Evolutionary conservation across 2,888 invertebrate genomes (phyloP), one percentile per base, ranked within the genome.

Genomic region (Noctua janthe): DNA sequence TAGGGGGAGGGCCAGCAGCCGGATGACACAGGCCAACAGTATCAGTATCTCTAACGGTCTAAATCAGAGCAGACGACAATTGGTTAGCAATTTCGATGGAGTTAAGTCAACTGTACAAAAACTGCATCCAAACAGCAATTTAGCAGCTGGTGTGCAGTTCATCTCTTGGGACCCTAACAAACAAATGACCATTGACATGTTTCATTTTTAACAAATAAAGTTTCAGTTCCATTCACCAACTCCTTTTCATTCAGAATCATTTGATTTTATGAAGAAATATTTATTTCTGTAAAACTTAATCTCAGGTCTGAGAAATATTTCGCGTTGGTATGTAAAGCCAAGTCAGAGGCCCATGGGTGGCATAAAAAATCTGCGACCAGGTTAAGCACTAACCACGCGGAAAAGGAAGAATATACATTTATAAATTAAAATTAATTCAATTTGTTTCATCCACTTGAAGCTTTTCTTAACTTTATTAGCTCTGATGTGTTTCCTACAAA

Each of bases 401-500:
- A 59, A 59, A 59, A 13, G 1, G 29, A 43, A 15, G 13, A 59
- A 59, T n/a, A 29, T 15, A 59, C 59, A 29, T 7, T 29, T 62
- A 59, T n/a, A 59, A n/a, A 59, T 59, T 59, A 62, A 62, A 59
- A 62, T 74, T 71, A 15, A 59, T 15, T 64, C 39, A 59, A 62
- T 66, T 76, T 64, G n/a, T 75, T 73, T 47, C 11, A 66, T 62
- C 54, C n/a, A 70, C 23, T 77, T 80, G 71, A 79, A 75, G 70
- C 47, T 75, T 59, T 56, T 71, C 54, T 72, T 75, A 66, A 74
- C 70, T 82, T 76, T 78, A 86, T 88, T 85, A 81, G 51, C 70
- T 78, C 73, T 80, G 78, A 71, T 75, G 76, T 74, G 77, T 74
- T 67, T 59, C 67, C 49, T 76, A 81, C 67, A 49, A 80, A 82